These are phyloP conservation scores for Salticus scenicus DNA, from an alignment of 2,888 invertebrate genomes.

Conservation along the genomic window DNA sequence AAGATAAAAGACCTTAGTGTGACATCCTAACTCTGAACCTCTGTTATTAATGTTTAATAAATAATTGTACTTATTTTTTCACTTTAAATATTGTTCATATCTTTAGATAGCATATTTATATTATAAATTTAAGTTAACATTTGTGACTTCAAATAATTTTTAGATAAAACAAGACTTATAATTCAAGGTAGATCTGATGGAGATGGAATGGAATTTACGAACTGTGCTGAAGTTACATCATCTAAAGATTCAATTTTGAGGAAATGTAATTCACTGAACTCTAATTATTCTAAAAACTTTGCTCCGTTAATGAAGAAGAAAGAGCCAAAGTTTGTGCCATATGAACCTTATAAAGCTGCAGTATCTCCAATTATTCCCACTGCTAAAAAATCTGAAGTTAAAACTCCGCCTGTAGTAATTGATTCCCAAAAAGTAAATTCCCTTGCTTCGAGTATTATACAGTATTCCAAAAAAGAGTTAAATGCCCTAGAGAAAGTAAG, in stretches of 20 bases:
- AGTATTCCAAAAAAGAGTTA: not conserved
- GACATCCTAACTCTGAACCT: too few relatives aligned
- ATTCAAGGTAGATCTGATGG: conserved; percentile 62
- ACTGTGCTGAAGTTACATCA: not conserved
- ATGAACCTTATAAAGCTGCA: conserved; percentile 90
- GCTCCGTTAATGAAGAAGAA: conserved; percentile 73
- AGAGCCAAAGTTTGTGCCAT: conserved; percentile 89
- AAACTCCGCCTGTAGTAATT: not conserved
- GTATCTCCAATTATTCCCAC: conserved; percentile 84
- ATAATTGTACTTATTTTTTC: too few relatives aligned
- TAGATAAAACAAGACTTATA: conserved; percentile 39
- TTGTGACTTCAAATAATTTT: too few relatives aligned
- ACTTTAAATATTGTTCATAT: too few relatives aligned
- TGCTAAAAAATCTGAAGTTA: conserved; percentile 25
- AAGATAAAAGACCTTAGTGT: too few relatives aligned
- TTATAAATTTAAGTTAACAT: too few relatives aligned
- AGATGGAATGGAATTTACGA: conserved; percentile 70
- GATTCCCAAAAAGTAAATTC: conserved; percentile 40
- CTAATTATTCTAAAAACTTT: conserved; percentile 28
- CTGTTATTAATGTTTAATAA: too few relatives aligned
- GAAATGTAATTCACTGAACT: not conserved
- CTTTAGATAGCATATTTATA: too few relatives aligned
- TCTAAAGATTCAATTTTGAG: not conserved
- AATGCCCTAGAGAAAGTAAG: not conserved
- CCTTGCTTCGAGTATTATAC: conserved; percentile 40